These are phyloP conservation scores for Pedicia rivosa DNA, from an alignment of 2,888 invertebrate species.

Conservation along the genomic window DNA sequence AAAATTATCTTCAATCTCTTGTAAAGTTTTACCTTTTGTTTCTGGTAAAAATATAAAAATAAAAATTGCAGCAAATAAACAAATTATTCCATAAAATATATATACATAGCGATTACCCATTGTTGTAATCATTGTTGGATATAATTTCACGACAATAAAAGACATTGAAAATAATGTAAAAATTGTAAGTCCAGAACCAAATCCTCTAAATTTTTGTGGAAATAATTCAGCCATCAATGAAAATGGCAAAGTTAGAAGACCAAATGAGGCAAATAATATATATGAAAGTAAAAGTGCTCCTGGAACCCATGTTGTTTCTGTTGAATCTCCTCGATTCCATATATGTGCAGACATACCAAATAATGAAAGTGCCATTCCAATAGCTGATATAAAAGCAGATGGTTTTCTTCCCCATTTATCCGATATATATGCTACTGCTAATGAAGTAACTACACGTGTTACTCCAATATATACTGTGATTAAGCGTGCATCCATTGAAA, in stretches of 20 bases:
- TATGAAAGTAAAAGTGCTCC: slow-evolving; percentile 21
- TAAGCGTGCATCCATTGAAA: slow-evolving; percentile 44
- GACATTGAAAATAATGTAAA: slow-evolving; percentile 46
- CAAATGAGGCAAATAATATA: slow-evolving; percentile 38
- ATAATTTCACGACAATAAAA: slow-evolving; percentile 49
- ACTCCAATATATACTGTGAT: slow-evolving; percentile 48
- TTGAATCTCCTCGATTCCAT: no score
- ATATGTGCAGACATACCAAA: no score
- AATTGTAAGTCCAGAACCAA: slow-evolving; percentile 49
- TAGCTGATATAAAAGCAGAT: slow-evolving; percentile 43
- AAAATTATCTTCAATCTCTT: slow-evolving; percentile 56
- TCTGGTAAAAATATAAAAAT: slow-evolving; percentile 47
- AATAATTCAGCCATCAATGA: slow-evolving; percentile 61
- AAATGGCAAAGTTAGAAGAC: slow-evolving; percentile 52
- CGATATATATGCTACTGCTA: slow-evolving; percentile 43
- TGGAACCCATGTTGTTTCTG: slow-evolving; percentile 21
- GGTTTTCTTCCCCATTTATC: slow-evolving; percentile 44
- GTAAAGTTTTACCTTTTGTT: slow-evolving; percentile 48
- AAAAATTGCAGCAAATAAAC: slow-evolving; percentile 39
- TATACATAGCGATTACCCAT: slow-evolving; percentile 48
- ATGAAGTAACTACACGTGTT: slow-evolving; percentile 43
- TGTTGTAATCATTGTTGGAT: slow-evolving; percentile 39
- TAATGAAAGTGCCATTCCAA: slow-evolving; percentile 44
- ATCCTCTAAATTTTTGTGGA: slow-evolving; percentile 40
- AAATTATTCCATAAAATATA: slow-evolving; percentile 40